These are phyloP conservation scores for Andrena bicolor DNA, from an alignment of 2,888 invertebrate species.

Conservation along the genomic window DNA sequence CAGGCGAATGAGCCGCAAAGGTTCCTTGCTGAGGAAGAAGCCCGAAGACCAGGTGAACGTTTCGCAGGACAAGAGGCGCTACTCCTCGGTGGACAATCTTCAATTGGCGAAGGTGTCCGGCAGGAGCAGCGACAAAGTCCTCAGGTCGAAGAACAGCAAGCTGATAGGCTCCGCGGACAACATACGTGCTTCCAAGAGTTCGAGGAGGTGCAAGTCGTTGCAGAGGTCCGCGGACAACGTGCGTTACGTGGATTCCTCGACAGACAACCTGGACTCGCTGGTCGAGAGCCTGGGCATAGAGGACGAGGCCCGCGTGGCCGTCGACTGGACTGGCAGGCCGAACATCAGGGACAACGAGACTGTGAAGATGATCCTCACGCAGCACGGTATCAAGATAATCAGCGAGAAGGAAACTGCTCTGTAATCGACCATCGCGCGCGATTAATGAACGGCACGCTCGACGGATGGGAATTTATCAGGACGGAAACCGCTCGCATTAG, in stretches of 20 bases:
- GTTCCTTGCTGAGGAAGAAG: slow-evolving; percentile 77
- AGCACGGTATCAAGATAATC: slow-evolving; percentile 92
- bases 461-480: not conserved
- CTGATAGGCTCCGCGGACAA: slow-evolving; percentile 81
- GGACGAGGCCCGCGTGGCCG: slow-evolving; percentile 47
- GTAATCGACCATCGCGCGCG: slow-evolving; percentile 72
- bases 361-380: slow-evolving; percentile 91
- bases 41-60: slow-evolving; percentile 48
- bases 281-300: slow-evolving; percentile 72
- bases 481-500: slow-evolving; percentile 37
- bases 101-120: slow-evolving; percentile 72
- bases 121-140: slow-evolving; percentile 72
- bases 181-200: slow-evolving; percentile 72
- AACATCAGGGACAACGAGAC: slow-evolving; percentile 85
- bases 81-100: slow-evolving; percentile 83
- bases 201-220: slow-evolving; percentile 75
- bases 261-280: slow-evolving; percentile 78
- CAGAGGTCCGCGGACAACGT: slow-evolving; percentile 81
- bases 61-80: slow-evolving; percentile 77
- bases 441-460: slow-evolving; percentile 7
- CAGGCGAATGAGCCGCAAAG: slow-evolving; percentile 77
- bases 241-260: slow-evolving; percentile 74
- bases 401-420: slow-evolving; percentile 91
- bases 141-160: slow-evolving; percentile 71
- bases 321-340: slow-evolving; percentile 58